Evolutionary conservation across 2,113 vertebrate genomes (phyloP).

Genomic region (Prolemur simus): DNA sequence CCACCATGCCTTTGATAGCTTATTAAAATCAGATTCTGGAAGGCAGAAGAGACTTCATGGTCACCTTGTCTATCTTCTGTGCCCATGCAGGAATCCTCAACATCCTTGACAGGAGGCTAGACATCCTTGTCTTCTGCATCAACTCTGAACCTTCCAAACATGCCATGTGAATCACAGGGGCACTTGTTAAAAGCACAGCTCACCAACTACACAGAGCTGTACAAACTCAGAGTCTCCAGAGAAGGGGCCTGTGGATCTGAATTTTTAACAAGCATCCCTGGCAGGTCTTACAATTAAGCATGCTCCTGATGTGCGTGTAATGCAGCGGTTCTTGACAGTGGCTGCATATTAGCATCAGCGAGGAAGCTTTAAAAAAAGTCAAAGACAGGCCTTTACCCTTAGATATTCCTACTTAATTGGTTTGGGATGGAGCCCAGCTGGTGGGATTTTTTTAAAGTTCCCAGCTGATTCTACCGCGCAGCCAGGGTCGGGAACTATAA

Average conservation of each 20-base stretch:
- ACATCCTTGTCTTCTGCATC: neutral
- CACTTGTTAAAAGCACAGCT: neutral
- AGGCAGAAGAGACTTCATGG: neutral
- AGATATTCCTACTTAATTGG: conserved; percentile 45
- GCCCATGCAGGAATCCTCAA: neutral
- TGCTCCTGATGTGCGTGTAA: neutral
- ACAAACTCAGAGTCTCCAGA: neutral
- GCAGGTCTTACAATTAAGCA: neutral
- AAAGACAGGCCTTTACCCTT: neutral
- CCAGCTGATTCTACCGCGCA: conserved; percentile 14
- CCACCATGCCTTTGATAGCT: neutral
- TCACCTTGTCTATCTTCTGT: neutral
- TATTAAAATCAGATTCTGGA: conserved; percentile 7
- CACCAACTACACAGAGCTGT: neutral
- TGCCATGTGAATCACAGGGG: neutral
- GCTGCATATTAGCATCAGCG: neutral
- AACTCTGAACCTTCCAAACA: neutral
- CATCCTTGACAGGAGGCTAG: neutral
- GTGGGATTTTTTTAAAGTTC: conserved; percentile 35
- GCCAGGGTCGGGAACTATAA: neutral
- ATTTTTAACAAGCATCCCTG: neutral
- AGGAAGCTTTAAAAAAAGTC: conserved; percentile 39
- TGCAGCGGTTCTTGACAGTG: conserved; percentile 11
- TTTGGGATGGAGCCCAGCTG: conserved; percentile 12
- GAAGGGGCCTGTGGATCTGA: neutral